Base-by-base conservation (phyloP, 2,888 invertebrate species). In the Platycnemis pennipes region DNA sequence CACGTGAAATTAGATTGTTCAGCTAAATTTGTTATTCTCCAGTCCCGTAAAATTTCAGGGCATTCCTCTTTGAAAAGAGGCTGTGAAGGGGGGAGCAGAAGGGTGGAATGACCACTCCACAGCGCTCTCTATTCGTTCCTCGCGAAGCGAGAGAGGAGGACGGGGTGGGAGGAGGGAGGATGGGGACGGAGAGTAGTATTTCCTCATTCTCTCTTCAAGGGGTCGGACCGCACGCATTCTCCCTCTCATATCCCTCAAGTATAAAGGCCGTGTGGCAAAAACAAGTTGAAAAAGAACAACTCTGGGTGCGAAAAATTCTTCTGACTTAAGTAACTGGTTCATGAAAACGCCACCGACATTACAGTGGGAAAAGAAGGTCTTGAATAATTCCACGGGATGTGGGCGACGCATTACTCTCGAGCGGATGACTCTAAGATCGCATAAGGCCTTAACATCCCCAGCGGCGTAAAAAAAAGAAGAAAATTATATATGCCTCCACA, bases 351-450 rank as follows among this genome's bases (percentile, higher is more conserved):
- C 31, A 37, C 37, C 77, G 37, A 16, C 77, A 37, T 77, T n/a
- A 37, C 77, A 31, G 7, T 11, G 77, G 77, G 37, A 37, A 22
- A 63, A 7, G 77, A 37, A 16, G 11, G 77, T 77, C 37, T 37
- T 37, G 37, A 77, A 77, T 77, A 77, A 77, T 77, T 77, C 77
- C 77, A 11, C 37, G 77, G 31, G 37, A 77, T 37, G 77, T 37
- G 37, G 63, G 77, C 37, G 77, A 13, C 31, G 77, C 77, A 77
- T 77, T 31, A 77, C 77, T 37, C 77, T 77, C 31, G 77, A 37
- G 77, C 37, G 77, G 37, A 77, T 77, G 77, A 77, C 77, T 77
- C 37, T 37, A 77, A 77, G 77, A 77, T 77, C 77, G 77, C 77
- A 77, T 77, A 37, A 77, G 77, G 77, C 37, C 77, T 77, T 77